Evolutionary conservation across 2,797 vertebrate genomes (phyloP), one percentile per base, ranked within the genome.

Genomic region (Lepilemur septentrionalis): DNA sequence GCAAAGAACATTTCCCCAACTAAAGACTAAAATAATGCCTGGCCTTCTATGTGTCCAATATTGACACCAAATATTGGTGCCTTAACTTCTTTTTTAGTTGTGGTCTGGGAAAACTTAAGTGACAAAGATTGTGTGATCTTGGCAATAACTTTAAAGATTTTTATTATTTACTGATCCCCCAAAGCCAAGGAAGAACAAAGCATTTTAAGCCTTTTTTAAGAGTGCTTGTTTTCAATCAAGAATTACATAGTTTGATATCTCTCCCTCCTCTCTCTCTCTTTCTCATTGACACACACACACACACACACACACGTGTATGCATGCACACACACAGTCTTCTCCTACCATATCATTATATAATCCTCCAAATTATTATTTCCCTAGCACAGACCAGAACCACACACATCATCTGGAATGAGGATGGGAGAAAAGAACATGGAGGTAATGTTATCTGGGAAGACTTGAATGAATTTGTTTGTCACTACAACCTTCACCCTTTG

Each of bases 131-230:
- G 38, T 52, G 10, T 79, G 72, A 73, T 69, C 38, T 84, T 75
- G 15, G 25, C 55, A 82, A 59, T 91, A 73, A 73, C 15, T 52
- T 61, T 30, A 70, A 69, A n/a, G 28, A 25, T 22, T 43, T 89
- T 61, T 69, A 38, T 95, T 85, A 43, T 89, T 95, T 85, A 59
- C 22, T 67, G 85, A n/a, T 8, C 43, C 35, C 14, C 20, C 32
- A 92, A 95, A 43, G 0, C 12, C 38, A 57, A 15, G 63, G 63
- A 82, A 50, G 52, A 95, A 61, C 10, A 78, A 96, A 80, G 17
- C 28, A 41, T 35, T 57, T 43, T 43, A 92, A 89, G 41, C 4
- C 4, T 69, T 5, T 67, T 75, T 89, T 57, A 70, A 80, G 48
- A 50, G 15, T 72, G 73, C 48, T 84, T 18, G 11, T 93, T 80